A percentile compares a stretch with the other conserved stretches of the same genome.
Evolutionary conservation across 2,113 vertebrate genomes (phyloP).

Genomic region (Gnathonemus longibarbis): DNA sequence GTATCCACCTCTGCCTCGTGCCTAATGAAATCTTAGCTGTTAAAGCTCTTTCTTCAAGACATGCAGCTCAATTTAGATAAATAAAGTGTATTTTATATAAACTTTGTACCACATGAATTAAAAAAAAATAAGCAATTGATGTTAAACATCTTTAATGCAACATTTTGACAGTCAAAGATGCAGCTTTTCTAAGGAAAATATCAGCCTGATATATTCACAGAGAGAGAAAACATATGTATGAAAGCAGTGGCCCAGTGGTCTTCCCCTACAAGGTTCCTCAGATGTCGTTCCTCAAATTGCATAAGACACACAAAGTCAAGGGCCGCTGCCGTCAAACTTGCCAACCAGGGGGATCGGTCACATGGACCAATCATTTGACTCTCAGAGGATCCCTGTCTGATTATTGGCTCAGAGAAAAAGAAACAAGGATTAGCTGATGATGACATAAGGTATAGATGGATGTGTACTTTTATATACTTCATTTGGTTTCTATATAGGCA

Average conservation of each 20-base stretch:
- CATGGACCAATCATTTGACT: not conserved
- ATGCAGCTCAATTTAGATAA: not conserved
- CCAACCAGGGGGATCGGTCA: not conserved
- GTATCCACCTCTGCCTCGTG: not conserved
- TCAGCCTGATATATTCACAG: not conserved
- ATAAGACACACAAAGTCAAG: not conserved
- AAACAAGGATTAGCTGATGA: not conserved
- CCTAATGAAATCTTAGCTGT: not conserved
- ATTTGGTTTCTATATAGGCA: not conserved
- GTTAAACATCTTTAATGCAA: not conserved
- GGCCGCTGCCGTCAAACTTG: not conserved
- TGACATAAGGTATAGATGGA: not conserved
- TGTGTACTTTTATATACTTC: not conserved
- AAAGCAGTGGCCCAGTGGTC: not conserved
- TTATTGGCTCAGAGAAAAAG: not conserved
- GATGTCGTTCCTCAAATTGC: not conserved
- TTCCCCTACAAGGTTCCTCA: not conserved
- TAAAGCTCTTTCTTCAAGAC: not conserved
- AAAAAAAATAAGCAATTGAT: not conserved
- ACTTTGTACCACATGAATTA: not conserved
- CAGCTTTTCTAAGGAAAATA: not conserved
- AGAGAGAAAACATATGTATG: not conserved
- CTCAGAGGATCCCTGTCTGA: not conserved
- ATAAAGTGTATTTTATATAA: not conserved
- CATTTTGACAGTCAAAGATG: not conserved